Conservation (phyloP, 2,888 invertebrate species). For the Leptinotarsa tumamoca region DNA sequence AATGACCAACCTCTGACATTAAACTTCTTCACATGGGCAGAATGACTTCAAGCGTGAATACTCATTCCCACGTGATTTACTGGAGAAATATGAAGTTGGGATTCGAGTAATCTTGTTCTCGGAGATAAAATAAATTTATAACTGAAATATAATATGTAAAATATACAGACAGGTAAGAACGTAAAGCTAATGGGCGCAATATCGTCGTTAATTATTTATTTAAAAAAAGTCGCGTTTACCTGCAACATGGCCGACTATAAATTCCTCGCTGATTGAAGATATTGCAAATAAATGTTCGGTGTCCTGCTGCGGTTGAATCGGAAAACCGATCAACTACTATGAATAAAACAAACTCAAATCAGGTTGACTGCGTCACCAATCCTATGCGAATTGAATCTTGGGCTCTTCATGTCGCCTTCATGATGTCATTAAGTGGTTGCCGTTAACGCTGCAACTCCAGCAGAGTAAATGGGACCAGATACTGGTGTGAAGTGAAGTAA, state of each 20-base stretch:
- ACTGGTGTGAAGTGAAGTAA: not conserved
- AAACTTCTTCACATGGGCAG: constrained; percentile 8
- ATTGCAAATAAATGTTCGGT: constrained; percentile 51
- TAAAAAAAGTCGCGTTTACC: constrained; percentile 50
- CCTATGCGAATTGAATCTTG: constrained; percentile 26
- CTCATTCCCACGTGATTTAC: constrained; percentile 26
- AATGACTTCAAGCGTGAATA: constrained; percentile 14
- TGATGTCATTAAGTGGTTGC: constrained; percentile 16
- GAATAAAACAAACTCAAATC: constrained; percentile 33
- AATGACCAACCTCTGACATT: constrained; percentile 19
- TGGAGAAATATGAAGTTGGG: constrained; percentile 16
- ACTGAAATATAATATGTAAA: constrained; percentile 48
- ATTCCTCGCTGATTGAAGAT: constrained; percentile 55
- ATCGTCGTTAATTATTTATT: constrained; percentile 54
- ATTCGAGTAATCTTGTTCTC: constrained; percentile 23
- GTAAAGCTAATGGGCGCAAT: constrained; percentile 53
- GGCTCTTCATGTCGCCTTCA: constrained; percentile 20
- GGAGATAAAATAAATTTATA: constrained; percentile 42
- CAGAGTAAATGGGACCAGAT: constrained; percentile 9
- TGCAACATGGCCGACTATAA: constrained; percentile 50
- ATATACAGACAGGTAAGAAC: constrained; percentile 50
- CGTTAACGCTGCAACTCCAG: not conserved
- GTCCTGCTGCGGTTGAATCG: constrained; percentile 50
- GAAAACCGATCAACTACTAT: constrained; percentile 47
- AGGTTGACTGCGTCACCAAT: constrained; percentile 23